Conservation (phyloP, 2,797 vertebrate species). For the Acropternis orthonyx region DNA sequence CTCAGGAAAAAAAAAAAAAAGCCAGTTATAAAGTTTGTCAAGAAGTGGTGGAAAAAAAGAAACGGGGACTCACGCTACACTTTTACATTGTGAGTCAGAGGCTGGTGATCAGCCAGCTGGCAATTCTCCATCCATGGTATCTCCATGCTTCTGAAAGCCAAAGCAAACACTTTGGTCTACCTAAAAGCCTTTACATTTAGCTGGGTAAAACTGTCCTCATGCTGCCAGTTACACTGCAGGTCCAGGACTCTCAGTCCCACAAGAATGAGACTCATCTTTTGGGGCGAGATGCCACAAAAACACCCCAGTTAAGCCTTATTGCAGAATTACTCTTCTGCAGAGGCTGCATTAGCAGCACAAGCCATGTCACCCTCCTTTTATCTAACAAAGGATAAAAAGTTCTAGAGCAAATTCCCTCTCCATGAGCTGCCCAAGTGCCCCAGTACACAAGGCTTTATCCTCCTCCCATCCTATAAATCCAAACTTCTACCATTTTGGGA, state of each 20-base stretch:
- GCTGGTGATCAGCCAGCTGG: conserved; percentile 30
- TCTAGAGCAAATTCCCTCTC: background rate
- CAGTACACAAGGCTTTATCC: background rate
- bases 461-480: background rate
- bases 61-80: background rate
- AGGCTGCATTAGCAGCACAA: background rate
- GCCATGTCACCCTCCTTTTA: background rate
- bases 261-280: background rate
- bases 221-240: background rate
- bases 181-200: background rate
- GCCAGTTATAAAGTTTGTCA: background rate
- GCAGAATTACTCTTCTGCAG: background rate
- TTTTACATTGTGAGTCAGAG: background rate
- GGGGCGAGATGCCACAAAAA: background rate
- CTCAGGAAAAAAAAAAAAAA: background rate
- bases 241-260: background rate
- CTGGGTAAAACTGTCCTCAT: background rate
- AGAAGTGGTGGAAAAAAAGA: background rate
- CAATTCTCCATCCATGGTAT: background rate
- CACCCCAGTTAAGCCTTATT: background rate
- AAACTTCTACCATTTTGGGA: background rate
- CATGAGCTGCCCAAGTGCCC: background rate
- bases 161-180: conserved; percentile 13
- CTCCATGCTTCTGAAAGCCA: background rate
- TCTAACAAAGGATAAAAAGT: background rate